Evolutionary conservation across 2,888 invertebrate species (phyloP).

Genomic region (Drosophila melanosoma): DNA sequence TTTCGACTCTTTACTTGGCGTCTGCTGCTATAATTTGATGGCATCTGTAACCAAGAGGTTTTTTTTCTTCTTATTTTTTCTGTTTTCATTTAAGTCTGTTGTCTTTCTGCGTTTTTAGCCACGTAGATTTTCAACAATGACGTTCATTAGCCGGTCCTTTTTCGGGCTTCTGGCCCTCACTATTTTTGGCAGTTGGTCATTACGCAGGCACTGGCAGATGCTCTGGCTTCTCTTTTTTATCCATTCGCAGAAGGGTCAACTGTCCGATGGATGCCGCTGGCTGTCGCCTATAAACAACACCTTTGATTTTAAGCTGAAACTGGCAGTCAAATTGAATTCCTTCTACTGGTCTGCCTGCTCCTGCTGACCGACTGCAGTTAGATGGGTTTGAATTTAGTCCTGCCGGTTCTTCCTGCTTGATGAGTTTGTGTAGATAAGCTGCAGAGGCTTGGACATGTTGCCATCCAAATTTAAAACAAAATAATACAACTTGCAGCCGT

Average conservation of each 20-base stretch:
- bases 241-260: slow-evolving; percentile 76
- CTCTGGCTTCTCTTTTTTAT: slow-evolving; percentile 53
- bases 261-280: slow-evolving; percentile 46
- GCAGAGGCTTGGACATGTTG: slow-evolving; percentile 26
- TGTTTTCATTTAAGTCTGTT: slow-evolving; percentile 20
- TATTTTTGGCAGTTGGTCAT: slow-evolving; percentile 82
- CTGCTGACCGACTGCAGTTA: slow-evolving; percentile 44
- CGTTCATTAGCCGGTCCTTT: slow-evolving; percentile 71
- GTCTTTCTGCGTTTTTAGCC: slow-evolving; percentile 51
- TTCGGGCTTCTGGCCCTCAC: slow-evolving; percentile 52
- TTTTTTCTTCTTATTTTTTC: slow-evolving; percentile 16
- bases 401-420: slow-evolving; percentile 47
- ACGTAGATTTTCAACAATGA: slow-evolving; percentile 76
- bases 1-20: slow-evolving; percentile 58
- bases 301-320: slow-evolving; percentile 74
- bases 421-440: slow-evolving; percentile 48
- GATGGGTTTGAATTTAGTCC: slow-evolving; percentile 53
- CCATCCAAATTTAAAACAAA: slow-evolving; percentile 28
- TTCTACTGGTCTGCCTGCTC: slow-evolving; percentile 20
- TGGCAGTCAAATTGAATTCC: slow-evolving; percentile 73
- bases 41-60: slow-evolving; percentile 72
- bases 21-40: slow-evolving; percentile 67
- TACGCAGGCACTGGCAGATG: slow-evolving; percentile 82
- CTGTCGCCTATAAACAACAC: slow-evolving; percentile 75
- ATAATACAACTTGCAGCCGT: slow-evolving; percentile 64